Percentiles rank a stretch among this genome's conserved stretches.
phyloP scores from a whole-genome alignment of 1,140 invertebrate genomes.

The Leptestheria dahalacensis region DNA sequence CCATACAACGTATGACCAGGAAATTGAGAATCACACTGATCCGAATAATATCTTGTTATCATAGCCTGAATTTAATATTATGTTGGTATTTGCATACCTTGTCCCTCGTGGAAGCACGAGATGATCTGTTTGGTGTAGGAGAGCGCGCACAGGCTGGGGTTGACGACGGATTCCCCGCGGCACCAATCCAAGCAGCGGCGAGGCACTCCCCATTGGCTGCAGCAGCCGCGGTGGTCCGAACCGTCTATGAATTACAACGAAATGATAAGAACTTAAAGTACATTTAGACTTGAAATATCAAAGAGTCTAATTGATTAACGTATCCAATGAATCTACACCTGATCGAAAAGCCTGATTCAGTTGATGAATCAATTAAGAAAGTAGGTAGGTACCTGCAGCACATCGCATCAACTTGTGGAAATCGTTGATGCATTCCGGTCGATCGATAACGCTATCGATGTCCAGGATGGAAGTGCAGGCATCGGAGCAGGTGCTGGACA shows the following conservation, averaged over 20 bases:
- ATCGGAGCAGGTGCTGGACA: conserved; percentile 51
- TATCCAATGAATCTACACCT: neutral
- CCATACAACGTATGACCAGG: too few relatives aligned
- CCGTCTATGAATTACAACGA: conserved; percentile 29
- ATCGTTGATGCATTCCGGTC: conserved; percentile 57
- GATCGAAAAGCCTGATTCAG: neutral
- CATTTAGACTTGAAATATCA: neutral
- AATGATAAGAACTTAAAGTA: neutral
- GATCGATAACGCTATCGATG: conserved; percentile 59
- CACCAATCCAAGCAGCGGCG: conserved; percentile 59
- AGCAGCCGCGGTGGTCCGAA: conserved; percentile 58
- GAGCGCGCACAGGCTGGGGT: conserved; percentile 47
- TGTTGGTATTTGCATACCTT: too few relatives aligned
- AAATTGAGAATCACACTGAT: too few relatives aligned
- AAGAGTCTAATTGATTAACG: too few relatives aligned
- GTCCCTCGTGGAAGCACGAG: conserved; percentile 60
- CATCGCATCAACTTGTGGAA: conserved; percentile 73
- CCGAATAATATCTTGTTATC: too few relatives aligned
- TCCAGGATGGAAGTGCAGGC: conserved; percentile 64
- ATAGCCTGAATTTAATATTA: conserved; percentile 28
- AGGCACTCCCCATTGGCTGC: conserved; percentile 53
- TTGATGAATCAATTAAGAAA: neutral
- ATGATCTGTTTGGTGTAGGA: conserved; percentile 55
- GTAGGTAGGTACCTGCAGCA: conserved; percentile 41
- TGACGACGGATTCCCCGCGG: conserved; percentile 41